Evolutionary conservation across 1,140 invertebrate genomes (phyloP).

Genomic region (Patella vulgata): DNA sequence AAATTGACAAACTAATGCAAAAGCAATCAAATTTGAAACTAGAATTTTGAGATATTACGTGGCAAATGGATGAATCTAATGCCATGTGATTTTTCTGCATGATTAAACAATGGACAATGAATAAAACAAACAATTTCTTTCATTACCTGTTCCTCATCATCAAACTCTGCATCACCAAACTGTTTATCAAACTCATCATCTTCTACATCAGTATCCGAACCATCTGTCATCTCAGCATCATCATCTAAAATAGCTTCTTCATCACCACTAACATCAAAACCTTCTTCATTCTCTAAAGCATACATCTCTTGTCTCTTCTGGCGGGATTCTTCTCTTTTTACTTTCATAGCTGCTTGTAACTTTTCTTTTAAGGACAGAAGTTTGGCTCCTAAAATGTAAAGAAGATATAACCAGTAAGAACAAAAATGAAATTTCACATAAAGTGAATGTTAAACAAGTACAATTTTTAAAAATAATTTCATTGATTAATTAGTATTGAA

Average conservation of each 20-base stretch:
- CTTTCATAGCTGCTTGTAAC: constrained; percentile 43
- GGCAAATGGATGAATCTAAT: no score
- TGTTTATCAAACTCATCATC: constrained; percentile 32
- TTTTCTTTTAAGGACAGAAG: constrained; percentile 44
- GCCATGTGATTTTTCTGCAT: no score
- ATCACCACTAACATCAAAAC: constrained; percentile 30
- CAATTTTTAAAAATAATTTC: not conserved
- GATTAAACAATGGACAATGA: no score
- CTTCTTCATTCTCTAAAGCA: constrained; percentile 53
- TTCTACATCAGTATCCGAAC: constrained; percentile 48
- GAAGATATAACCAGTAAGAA: not conserved
- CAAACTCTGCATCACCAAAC: constrained; percentile 37
- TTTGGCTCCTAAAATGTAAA: constrained; percentile 44
- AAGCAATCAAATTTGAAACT: no score
- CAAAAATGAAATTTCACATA: not conserved
- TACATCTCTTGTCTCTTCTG: constrained; percentile 49
- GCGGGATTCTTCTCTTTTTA: constrained; percentile 42
- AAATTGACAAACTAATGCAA: no score
- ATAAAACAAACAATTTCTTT: no score
- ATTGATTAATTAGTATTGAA: not conserved
- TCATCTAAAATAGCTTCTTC: constrained; percentile 30
- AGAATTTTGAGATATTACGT: no score
- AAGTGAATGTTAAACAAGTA: not conserved
- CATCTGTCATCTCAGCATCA: constrained; percentile 47
- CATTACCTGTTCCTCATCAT: constrained; percentile 26